phyloP scores from a whole-genome alignment of 2,797 vertebrate genomes.

The Orestias chungarensis region DNA sequence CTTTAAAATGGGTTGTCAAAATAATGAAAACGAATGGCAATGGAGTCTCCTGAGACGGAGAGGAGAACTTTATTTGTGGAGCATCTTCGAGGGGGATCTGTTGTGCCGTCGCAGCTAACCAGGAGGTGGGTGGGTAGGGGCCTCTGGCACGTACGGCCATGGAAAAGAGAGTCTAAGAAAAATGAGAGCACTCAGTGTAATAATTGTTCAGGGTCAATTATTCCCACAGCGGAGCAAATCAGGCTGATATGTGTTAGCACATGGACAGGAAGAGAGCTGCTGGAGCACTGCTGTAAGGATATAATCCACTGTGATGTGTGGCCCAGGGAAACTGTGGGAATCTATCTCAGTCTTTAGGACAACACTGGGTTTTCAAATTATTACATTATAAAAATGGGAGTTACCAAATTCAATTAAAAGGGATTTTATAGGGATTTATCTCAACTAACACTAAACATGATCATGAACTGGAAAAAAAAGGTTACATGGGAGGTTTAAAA shows the following conservation, averaged over 20 bases:
- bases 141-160: slow-evolving; percentile 15
- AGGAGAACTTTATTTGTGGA: slow-evolving; percentile 82
- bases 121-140: slow-evolving; percentile 23
- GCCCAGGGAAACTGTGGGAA: slow-evolving; percentile 40
- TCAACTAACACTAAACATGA: not conserved
- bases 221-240: slow-evolving; percentile 78
- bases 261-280: slow-evolving; percentile 55
- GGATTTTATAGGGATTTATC: not conserved
- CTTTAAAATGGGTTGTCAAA: slow-evolving; percentile 81
- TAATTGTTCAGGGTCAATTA: slow-evolving; percentile 85
- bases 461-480: not conserved
- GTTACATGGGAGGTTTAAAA: not conserved
- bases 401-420: slow-evolving; percentile 19
- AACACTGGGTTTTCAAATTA: not conserved
- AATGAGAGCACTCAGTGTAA: slow-evolving; percentile 80
- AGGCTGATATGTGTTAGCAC: slow-evolving; percentile 69
- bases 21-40: slow-evolving; percentile 85
- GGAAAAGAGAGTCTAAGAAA: slow-evolving; percentile 66
- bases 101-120: slow-evolving; percentile 35
- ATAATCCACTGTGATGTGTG: slow-evolving; percentile 42
- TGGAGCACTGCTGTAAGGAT: slow-evolving; percentile 48
- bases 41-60: slow-evolving; percentile 76
- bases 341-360: slow-evolving; percentile 42
- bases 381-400: not conserved
- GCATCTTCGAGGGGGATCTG: slow-evolving; percentile 65